Evolutionary conservation across 2,888 invertebrate species (phyloP), one percentile per base, ranked within the genome.

Genomic region (Yponomeuta malinellus): DNA sequence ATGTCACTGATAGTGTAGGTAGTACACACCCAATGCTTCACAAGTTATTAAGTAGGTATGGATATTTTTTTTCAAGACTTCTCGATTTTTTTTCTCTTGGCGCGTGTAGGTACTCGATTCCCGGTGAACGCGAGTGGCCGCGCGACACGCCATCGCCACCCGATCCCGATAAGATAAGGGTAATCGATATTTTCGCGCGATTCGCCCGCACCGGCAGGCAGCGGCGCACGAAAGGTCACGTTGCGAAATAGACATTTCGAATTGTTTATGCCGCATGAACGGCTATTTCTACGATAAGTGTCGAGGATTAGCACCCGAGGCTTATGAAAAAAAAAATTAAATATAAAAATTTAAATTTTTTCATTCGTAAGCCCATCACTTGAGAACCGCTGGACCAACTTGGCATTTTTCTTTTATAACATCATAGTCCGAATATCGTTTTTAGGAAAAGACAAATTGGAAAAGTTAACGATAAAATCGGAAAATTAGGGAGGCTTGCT

Each of bases 171-270:
- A 77, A 81, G 81, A 81, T 81, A 81, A 82, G 79, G 74, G 75
- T 75, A 82, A 82, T 82, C 82, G 76, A 82, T 81, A 91, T 83
- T 86, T 91, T 91, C 87, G 91, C 90, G 88, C 90, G 88, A 89
- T 88, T 85, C 82, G 81, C 81, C 72, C 83, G 79, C 29, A 31
- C 65, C 71, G 23, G 12, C 67, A 63, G 43, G 69, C 80, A 76
- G 77, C 80, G 79, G 83, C 81, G 78, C 88, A 88, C 88, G 87
- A 90, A 90, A 91, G 91, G 90, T 90, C 90, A 85, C 79, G 81
- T 87, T 87, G 88, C 88, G 81, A 88, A 88, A 88, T 87, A 83
- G 83, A 43, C 48, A 23, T 65, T 59, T 43, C 31, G 10, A 48
- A 10, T 63, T 81, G 81, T 81, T 79, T 59, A 15, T 59, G 52